Percentiles rank a stretch among this genome's conserved stretches.
Conservation (phyloP, 2,888 invertebrate genomes). For the Theretra japonica region DNA sequence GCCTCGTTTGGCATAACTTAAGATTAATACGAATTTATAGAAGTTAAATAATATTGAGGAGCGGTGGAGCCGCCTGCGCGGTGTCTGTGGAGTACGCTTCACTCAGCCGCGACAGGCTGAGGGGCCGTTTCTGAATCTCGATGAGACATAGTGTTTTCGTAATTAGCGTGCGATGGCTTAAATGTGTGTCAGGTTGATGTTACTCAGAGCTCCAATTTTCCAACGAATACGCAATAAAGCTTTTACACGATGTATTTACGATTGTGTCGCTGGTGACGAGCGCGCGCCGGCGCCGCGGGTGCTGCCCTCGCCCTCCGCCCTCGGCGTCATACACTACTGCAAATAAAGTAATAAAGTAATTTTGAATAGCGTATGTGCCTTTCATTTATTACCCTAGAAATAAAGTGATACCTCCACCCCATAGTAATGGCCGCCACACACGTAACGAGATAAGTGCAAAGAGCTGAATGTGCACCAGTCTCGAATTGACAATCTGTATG, state of each 20-base stretch:
- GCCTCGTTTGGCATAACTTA: not conserved
- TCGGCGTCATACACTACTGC: slow-evolving; percentile 59
- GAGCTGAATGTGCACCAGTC: no score
- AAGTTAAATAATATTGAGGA: not conserved
- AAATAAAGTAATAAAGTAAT: slow-evolving; percentile 67
- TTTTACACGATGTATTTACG: slow-evolving; percentile 34
- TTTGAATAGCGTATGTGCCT: slow-evolving; percentile 57
- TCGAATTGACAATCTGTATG: no score
- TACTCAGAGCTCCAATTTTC: slow-evolving; percentile 31
- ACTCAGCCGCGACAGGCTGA: not conserved
- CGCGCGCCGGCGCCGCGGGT: slow-evolving; percentile 17
- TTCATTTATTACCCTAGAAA: slow-evolving; percentile 38
- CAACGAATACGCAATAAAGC: slow-evolving; percentile 35
- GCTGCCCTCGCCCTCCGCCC: slow-evolving; percentile 34
- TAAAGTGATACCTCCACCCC: not conserved
- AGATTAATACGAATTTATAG: not conserved
- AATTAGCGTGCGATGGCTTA: slow-evolving; percentile 26
- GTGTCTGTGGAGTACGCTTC: no score
- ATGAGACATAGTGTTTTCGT: slow-evolving; percentile 18
- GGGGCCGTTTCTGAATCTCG: slow-evolving; percentile 22
- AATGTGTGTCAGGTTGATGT: slow-evolving; percentile 19
- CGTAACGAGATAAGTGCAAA: no score
- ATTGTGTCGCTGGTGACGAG: slow-evolving; percentile 24
- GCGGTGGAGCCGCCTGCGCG: not conserved
- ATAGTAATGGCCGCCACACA: no score